Evolutionary conservation across 2,797 vertebrate genomes (phyloP), one percentile per base, ranked within the genome.

Genomic region (Pagetopsis macropterus): DNA sequence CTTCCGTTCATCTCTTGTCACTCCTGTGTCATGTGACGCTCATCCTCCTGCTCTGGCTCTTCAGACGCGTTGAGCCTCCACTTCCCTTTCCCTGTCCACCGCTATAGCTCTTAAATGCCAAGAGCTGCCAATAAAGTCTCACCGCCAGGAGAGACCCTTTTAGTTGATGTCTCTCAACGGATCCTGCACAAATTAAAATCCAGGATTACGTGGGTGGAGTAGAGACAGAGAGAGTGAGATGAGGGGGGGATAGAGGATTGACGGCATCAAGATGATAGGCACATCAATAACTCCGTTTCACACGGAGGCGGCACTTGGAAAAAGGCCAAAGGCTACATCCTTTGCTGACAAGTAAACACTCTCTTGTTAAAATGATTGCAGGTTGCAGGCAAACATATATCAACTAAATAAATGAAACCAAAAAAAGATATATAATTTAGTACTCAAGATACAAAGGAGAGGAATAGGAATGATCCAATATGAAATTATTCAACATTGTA

Each of bases 81-180:
- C 71, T 72, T 71, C 63, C 76, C 77, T 76, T 86, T 71, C 81
- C 66, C 45, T 27, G 65, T 81, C 46, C 51, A 23, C 54, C 9
- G 16, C 57, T 64, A 23, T 19, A 57, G 73, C 75, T 80, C 76
- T 76, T 33, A 81, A 82, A 84, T 33, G 78, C 49, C 55, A 50
- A 82, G 70, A 82, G 65, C 79, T 88, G 88, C 78, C 79, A 79
- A 81, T 85, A 87, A 85, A 74, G 70, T 72, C 65, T 84, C 65
- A 45, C 49, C 37, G 37, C 46, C 57, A 68, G 50, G 48, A 58
- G 54, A 44, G 40, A 52, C 3, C 49, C 17, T 70, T 75, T 75
- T 69, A 63, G 83, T 62, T 48, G 62, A 65, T 45, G 76, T 19
- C 66, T 75, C 44, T 88, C 73, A 84, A 78, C 65, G 59, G 33